phyloP scores from a whole-genome alignment of 2,888 invertebrate genomes.

The Drosophila demipolita region DNA sequence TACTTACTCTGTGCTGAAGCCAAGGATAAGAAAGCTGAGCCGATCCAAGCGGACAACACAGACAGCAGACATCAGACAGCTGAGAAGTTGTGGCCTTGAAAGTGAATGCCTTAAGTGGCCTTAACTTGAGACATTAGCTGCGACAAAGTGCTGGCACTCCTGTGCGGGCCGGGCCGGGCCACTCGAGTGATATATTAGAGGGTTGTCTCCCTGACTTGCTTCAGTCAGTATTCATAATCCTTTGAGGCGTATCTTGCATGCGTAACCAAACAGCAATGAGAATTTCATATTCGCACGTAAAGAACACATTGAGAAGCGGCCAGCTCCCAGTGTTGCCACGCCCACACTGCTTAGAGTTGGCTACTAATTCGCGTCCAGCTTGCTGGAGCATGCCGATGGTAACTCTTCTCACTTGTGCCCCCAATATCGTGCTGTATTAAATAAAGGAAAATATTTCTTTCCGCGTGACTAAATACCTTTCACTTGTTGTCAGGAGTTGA shows the following conservation, averaged over 20 bases:
- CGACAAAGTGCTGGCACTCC: conserved; percentile 60
- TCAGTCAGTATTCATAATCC: conserved; percentile 50
- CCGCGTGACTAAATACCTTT: conserved; percentile 80
- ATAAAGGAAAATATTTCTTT: conserved; percentile 79
- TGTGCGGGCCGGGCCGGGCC: conserved; percentile 7
- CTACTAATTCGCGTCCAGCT: conserved; percentile 68
- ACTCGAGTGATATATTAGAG: conserved; percentile 45
- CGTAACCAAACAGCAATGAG: conserved; percentile 58
- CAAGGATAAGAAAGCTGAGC: conserved; percentile 56
- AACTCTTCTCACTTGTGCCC: conserved; percentile 5
- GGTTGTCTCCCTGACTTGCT: conserved; percentile 23
- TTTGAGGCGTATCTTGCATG: conserved; percentile 56
- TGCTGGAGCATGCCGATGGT: conserved; percentile 53
- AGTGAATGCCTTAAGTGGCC: conserved; percentile 62
- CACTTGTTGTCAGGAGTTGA: conserved; percentile 70
- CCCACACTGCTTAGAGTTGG: conserved; percentile 11
- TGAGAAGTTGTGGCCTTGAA: conserved; percentile 46
- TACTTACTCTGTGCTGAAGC: conserved; percentile 51
- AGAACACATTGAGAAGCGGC: conserved; percentile 60
- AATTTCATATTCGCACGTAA: conserved; percentile 75
- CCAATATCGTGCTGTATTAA: conserved; percentile 52
- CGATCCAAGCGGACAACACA: conserved; percentile 5
- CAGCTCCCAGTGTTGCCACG: conserved; percentile 5
- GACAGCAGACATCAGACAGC: conserved; percentile 10
- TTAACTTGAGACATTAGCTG: conserved; percentile 63